Evolutionary conservation across 1,140 invertebrate species (phyloP).

Genomic region (Portunus trituberculatus): DNA sequence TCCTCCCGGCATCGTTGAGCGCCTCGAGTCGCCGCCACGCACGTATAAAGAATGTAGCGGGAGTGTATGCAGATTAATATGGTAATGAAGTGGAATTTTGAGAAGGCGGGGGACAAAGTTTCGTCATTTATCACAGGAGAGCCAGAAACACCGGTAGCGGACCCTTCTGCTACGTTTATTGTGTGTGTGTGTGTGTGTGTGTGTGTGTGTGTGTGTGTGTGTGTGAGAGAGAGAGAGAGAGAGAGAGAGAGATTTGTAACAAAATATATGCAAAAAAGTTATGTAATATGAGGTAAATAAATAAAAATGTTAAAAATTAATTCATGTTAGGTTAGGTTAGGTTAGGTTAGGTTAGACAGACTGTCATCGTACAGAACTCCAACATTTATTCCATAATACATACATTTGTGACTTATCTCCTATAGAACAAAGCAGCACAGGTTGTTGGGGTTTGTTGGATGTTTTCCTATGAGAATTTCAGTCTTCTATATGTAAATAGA

Average conservation of each 20-base stretch:
- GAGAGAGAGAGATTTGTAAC: not conserved
- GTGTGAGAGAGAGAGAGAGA: slow-evolving; percentile 1
- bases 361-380: slow-evolving; percentile 59
- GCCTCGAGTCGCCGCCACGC: not conserved
- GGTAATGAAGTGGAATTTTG: slow-evolving; percentile 3
- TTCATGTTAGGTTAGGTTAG: too few relatives aligned
- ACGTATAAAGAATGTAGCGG: not conserved
- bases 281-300: not conserved
- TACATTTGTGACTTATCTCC: slow-evolving; percentile 74
- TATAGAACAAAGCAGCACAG: slow-evolving; percentile 74
- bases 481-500: slow-evolving; percentile 76
- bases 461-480: slow-evolving; percentile 69
- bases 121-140: slow-evolving; percentile 22
- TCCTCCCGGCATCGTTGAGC: not conserved
- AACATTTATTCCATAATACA: slow-evolving; percentile 75
- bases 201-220: not conserved
- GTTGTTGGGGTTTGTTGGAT: slow-evolving; percentile 14
- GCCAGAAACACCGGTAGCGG: slow-evolving; percentile 7
- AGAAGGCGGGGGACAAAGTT: not conserved
- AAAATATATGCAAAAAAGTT: not conserved
- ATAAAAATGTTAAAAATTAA: too few relatives aligned
- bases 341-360: not conserved
- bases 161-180: not conserved
- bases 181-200: not conserved
- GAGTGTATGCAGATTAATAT: slow-evolving; percentile 14